Evolutionary conservation across 2,797 vertebrate species (phyloP).

Genomic region (Argentina silus): DNA sequence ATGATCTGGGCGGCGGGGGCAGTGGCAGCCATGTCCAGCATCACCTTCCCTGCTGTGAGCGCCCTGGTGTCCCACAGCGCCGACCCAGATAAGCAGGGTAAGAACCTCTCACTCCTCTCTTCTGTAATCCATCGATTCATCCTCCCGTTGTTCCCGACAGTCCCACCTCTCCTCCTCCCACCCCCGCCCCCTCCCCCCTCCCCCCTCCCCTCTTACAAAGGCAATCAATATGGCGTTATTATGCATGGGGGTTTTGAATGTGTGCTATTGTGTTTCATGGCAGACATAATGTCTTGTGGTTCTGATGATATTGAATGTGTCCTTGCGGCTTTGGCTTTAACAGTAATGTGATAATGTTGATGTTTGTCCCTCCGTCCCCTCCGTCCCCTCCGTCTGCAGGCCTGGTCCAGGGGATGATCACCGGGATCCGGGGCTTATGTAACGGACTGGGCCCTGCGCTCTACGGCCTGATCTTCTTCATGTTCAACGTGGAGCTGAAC

Average conservation of each 20-base stretch:
- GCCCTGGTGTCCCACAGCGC: conserved; percentile 89
- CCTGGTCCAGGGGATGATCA: conserved; percentile 94
- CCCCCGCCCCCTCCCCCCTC: not conserved
- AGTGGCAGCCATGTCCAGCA: conserved; percentile 91
- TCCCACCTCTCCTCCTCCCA: not conserved
- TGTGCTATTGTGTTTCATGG: not conserved
- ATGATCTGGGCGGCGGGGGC: conserved; percentile 94
- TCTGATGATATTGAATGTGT: not conserved
- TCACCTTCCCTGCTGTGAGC: conserved; percentile 90
- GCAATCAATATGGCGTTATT: not conserved
- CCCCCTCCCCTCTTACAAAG: not conserved
- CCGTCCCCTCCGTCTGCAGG: conserved; percentile 64
- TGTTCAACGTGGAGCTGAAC: conserved; percentile 91
- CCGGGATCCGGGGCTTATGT: conserved; percentile 92
- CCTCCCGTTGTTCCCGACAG: not conserved
- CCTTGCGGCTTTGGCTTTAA: not conserved
- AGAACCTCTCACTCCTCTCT: conserved; percentile 21
- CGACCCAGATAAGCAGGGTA: conserved; percentile 88
- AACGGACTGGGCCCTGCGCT: conserved; percentile 93
- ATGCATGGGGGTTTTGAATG: not conserved
- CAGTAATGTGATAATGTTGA: not conserved
- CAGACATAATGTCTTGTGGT: not conserved
- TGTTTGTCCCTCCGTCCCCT: not conserved
- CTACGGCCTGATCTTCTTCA: conserved; percentile 94
- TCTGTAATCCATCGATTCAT: not conserved